A percentile compares a stretch with the other conserved stretches of the same genome.
phyloP scores from a whole-genome alignment of 2,797 vertebrate species.

The Schizopygopsis pylzovi region DNA sequence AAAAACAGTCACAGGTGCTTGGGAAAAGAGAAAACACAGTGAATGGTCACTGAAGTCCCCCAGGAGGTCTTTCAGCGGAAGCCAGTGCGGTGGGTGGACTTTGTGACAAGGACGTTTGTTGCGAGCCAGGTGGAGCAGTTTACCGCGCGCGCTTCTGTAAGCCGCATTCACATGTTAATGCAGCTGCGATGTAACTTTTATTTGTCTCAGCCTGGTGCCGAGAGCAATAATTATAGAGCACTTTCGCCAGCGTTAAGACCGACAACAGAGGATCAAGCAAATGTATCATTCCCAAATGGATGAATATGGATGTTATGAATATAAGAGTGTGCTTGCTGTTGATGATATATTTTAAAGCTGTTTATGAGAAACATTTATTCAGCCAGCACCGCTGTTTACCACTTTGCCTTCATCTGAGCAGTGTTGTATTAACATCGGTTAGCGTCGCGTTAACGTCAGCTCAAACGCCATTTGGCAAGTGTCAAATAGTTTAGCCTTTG shows the following conservation, averaged over 20 bases:
- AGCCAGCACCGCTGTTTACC: constrained; percentile 23
- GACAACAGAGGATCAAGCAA: constrained; percentile 51
- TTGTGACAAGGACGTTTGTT: constrained; percentile 84
- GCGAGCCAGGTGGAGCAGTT: constrained; percentile 84
- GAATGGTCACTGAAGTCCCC: constrained; percentile 84
- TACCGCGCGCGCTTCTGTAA: constrained; percentile 83
- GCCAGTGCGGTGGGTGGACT: constrained; percentile 84
- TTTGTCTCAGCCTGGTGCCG: constrained; percentile 60
- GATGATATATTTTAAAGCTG: constrained; percentile 43
- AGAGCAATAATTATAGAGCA: constrained; percentile 63
- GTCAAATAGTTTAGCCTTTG: constrained; percentile 28
- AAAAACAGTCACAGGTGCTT: constrained; percentile 88
- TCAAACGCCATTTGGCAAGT: constrained; percentile 25
- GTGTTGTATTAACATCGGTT: constrained; percentile 24
- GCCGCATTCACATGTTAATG: constrained; percentile 86
- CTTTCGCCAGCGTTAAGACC: constrained; percentile 58
- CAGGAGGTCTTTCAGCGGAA: constrained; percentile 85
- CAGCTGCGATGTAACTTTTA: constrained; percentile 80
- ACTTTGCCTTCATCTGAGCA: constrained; percentile 3
- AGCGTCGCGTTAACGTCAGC: constrained; percentile 3
- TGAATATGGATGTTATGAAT: constrained; percentile 49
- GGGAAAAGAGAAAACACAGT: constrained; percentile 82
- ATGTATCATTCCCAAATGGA: constrained; percentile 50
- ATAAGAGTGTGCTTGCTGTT: constrained; percentile 43
- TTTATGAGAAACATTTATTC: constrained; percentile 46